A percentile compares a stretch with the other conserved stretches of the same genome.
phyloP scores from a whole-genome alignment of 2,113 vertebrate genomes.

The Rhabdomys dilectus region DNA sequence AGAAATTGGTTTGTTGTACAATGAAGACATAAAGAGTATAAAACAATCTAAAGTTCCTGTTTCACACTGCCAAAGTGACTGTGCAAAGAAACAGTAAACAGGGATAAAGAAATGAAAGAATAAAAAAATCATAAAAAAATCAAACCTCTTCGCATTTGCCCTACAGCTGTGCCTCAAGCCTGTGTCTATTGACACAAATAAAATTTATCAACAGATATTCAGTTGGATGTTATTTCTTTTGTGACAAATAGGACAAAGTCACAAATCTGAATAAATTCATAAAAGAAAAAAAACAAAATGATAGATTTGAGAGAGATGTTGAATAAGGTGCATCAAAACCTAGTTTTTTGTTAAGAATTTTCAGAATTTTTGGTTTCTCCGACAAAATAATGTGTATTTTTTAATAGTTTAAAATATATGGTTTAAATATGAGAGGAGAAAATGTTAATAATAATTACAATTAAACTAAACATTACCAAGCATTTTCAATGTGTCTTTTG shows the following conservation, averaged over 20 bases:
- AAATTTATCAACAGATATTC: not conserved
- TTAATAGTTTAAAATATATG: not conserved
- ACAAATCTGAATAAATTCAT: not conserved
- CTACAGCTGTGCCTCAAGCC: not conserved
- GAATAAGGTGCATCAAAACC: not conserved
- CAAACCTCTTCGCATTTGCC: not conserved
- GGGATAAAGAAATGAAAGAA: not conserved
- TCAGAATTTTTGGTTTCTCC: not conserved
- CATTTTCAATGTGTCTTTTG: not conserved
- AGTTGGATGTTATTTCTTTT: not conserved
- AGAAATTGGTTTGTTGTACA: not conserved
- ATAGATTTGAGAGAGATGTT: not conserved
- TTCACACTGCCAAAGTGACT: constrained; percentile 30
- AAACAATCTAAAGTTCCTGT: not conserved
- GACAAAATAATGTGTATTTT: not conserved
- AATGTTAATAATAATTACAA: not conserved
- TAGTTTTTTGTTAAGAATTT: not conserved
- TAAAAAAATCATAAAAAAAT: constrained; percentile 32
- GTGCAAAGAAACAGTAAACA: constrained; percentile 33
- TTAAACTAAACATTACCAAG: not conserved
- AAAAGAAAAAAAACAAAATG: not conserved
- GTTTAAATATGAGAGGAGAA: not conserved
- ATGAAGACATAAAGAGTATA: not conserved
- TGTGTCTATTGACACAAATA: not conserved
- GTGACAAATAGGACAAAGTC: not conserved